A percentile compares a stretch with the other conserved stretches of the same genome.
These are phyloP conservation scores for Morpho achilles DNA, from an alignment of 2,888 invertebrate genomes.

Conservation along the genomic window DNA sequence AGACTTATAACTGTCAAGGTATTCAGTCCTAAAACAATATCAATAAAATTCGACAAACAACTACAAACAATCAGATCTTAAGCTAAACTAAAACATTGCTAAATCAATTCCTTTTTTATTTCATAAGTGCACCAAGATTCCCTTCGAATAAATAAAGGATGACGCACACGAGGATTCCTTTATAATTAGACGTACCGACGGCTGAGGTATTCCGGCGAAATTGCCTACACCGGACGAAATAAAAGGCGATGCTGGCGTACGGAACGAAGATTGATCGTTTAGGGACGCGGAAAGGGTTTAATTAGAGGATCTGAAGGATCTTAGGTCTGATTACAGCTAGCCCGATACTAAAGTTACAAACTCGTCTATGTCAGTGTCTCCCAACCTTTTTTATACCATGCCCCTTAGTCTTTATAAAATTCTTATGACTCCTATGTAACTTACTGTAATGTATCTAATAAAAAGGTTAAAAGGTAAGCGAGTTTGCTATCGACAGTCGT, in stretches of 20 bases:
- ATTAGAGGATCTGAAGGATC: conserved; percentile 33
- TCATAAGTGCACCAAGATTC: conserved; percentile 33
- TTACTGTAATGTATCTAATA: no score
- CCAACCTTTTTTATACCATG: no score
- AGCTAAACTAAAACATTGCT: not conserved
- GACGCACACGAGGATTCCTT: conserved; percentile 47
- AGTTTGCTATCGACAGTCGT: no score
- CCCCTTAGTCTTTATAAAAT: no score
- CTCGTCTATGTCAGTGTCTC: not conserved
- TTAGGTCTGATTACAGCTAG: conserved; percentile 30
- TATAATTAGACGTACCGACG: conserved; percentile 46
- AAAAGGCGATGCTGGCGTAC: conserved; percentile 33
- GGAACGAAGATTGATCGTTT: conserved; percentile 43
- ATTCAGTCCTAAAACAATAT: no score
- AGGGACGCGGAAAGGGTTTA: conserved; percentile 34
- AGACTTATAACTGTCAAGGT: no score
- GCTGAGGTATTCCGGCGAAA: conserved; percentile 38
- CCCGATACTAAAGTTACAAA: conserved; percentile 2
- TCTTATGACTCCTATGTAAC: no score
- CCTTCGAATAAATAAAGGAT: conserved; percentile 43
- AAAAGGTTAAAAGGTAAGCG: no score
- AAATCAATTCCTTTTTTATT: conserved; percentile 27
- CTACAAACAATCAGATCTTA: not conserved
- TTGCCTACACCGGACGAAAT: conserved; percentile 39
- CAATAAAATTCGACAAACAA: no score